Evolutionary conservation across 64 coral and sea anemone species (phyloP).

Genomic region (Actinia equina): DNA sequence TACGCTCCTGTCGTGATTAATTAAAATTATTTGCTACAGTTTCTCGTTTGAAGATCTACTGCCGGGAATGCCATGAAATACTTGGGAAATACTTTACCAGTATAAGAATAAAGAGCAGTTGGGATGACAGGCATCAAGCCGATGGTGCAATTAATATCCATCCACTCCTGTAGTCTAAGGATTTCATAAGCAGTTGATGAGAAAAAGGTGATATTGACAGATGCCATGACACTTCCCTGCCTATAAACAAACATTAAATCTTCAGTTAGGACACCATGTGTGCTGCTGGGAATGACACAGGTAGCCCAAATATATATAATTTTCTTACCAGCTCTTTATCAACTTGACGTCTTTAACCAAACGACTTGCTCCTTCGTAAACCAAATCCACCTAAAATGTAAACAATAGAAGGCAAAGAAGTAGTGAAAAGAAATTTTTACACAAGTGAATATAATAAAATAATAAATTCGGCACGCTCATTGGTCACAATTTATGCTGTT

Average conservation of each 20-base stretch:
- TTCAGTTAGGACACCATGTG: background rate
- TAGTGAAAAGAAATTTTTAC: no score
- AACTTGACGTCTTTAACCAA: background rate
- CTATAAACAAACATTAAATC: background rate
- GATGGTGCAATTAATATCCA: constrained; percentile 12
- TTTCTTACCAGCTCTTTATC: background rate
- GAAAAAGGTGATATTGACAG: background rate
- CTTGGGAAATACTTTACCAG: background rate
- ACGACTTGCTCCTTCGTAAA: background rate
- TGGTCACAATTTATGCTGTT: no score
- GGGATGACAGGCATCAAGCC: background rate
- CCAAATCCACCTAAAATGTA: background rate
- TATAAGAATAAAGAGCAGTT: constrained; percentile 13
- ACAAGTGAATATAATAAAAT: no score
- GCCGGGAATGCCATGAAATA: no score
- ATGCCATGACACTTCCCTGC: constrained; percentile 20
- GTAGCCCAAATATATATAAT: no score
- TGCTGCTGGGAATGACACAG: no score
- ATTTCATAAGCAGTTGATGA: background rate
- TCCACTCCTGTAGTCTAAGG: background rate
- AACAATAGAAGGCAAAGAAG: background rate
- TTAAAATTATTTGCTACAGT: no score
- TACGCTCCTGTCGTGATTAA: no score
- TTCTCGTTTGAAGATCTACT: no score
- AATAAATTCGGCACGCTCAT: no score